These are phyloP conservation scores for Teleopsis dalmanni DNA, from an alignment of 1,140 invertebrate species.

Conservation along the genomic window DNA sequence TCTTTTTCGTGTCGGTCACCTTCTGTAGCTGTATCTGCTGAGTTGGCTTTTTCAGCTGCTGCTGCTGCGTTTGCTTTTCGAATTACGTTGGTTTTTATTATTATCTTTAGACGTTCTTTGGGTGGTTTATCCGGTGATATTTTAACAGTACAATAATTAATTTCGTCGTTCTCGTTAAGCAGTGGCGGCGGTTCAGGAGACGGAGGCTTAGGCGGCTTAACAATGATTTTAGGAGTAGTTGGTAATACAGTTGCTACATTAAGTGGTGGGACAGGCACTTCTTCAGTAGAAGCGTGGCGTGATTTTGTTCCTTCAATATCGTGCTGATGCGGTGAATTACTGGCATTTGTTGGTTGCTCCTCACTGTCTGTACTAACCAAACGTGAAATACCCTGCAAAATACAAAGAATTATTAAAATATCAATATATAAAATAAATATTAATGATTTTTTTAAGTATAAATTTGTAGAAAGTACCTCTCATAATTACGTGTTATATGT, in stretches of 20 bases:
- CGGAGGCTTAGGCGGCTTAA: neutral
- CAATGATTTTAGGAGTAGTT: constrained; percentile 1
- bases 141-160: constrained; percentile 44
- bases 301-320: constrained; percentile 9
- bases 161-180: too few species aligned
- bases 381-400: constrained; percentile 50
- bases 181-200: constrained; percentile 31
- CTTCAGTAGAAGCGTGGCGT: constrained; percentile 14
- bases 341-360: constrained; percentile 41
- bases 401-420: constrained; percentile 4
- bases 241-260: constrained; percentile 1
- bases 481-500: too few species aligned
- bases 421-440: too few species aligned
- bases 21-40: constrained; percentile 14
- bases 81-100: constrained; percentile 42
- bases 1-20: constrained; percentile 23
- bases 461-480: too few species aligned
- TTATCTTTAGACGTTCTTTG: constrained; percentile 39
- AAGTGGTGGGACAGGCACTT: constrained; percentile 4
- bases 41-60: constrained; percentile 26
- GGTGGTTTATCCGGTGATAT: constrained; percentile 48
- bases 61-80: constrained; percentile 39
- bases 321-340: constrained; percentile 8
- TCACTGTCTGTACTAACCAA: constrained; percentile 56
- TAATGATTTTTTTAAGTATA: too few species aligned